Percentiles rank a stretch among this genome's conserved stretches.
Conservation (phyloP, 2,113 vertebrate species). For the Tympanuchus pallidicinctus region DNA sequence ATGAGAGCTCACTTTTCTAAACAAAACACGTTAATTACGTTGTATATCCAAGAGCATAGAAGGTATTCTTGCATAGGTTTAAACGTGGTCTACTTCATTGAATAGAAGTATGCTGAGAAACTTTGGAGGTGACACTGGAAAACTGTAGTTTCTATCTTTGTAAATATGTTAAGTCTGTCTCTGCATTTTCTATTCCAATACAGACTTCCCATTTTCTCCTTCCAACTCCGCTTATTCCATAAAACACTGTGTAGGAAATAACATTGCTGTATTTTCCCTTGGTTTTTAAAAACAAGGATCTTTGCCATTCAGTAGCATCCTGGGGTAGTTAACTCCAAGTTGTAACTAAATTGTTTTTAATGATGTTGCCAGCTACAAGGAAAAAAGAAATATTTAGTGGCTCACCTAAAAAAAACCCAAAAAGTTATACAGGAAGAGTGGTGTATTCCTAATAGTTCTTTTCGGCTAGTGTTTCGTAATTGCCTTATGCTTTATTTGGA, state of each 20-base stretch:
- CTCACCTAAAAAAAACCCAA: neutral
- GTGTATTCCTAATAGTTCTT: neutral
- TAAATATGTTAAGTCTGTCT: constrained; percentile 15
- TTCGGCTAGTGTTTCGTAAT: neutral
- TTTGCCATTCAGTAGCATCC: neutral
- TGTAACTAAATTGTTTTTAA: constrained; percentile 26
- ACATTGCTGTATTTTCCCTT: neutral
- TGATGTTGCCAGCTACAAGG: neutral
- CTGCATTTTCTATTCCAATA: constrained; percentile 6
- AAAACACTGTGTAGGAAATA: constrained; percentile 27
- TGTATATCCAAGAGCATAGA: constrained; percentile 42
- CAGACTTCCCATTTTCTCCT: constrained; percentile 16
- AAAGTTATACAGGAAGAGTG: neutral
- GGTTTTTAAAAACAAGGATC: constrained; percentile 21
- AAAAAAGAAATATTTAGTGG: constrained; percentile 1
- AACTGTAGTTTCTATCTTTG: constrained; percentile 51
- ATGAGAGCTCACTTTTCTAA: constrained; percentile 49
- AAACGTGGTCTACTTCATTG: neutral
- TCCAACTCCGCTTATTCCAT: neutral
- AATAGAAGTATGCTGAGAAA: constrained; percentile 7
- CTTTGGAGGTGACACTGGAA: constrained; percentile 42
- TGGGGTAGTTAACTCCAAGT: neutral
- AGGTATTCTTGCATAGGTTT: constrained; percentile 46
- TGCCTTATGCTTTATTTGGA: neutral
- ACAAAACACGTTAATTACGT: neutral